Evolutionary conservation across 2,113 vertebrate species (phyloP), one percentile per base, ranked within the genome.

Genomic region (Nesogale talazaci): DNA sequence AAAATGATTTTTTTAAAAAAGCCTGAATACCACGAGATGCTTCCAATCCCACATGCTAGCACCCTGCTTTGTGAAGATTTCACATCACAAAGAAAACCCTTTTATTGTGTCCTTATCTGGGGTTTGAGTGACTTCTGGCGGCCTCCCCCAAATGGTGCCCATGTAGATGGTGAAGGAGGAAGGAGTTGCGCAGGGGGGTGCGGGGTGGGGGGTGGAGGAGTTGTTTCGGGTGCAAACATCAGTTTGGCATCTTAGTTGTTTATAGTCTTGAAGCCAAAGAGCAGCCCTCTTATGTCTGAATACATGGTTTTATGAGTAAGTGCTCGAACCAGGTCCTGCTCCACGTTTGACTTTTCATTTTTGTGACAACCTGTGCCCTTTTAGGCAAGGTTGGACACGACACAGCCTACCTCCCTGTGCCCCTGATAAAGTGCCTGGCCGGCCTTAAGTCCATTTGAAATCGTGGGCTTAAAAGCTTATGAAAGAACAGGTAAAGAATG

Each of bases 401-500:
- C 42, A 22, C 52, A 76, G 75, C 12, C 29, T 76, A 59, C 67
- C 22, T 34, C 31, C 12, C 2, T 52, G 78, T 15, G 36, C 29
- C 29, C 31, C 2, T 63, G 42, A 81, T 52, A 42, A 46, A 59
- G 76, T 86, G 56, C 31, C 80, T 86, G 75, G 75, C 46, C 27
- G 29, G 79, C 75, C 42, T 12, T 91, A 92, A 85, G 23, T 95
- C 88, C 85, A 70, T 77, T 70, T 93, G 90, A 91, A 93, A 94
- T 90, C 88, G 77, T 85, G 80, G 42, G 83, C n/a, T 94, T 65
- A 80, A 90, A 57, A 42, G 63, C 93, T 96, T 88, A 83, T 87
- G 70, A 91, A 93, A 92, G 79, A 88, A 82, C 92, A 86, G 79
- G 87, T 94, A 23, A 95, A 81, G 70, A 83, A 92, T 92, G 91